These are phyloP conservation scores for Brotula barbata DNA, from an alignment of 2,797 vertebrate species.

Conservation along the genomic window DNA sequence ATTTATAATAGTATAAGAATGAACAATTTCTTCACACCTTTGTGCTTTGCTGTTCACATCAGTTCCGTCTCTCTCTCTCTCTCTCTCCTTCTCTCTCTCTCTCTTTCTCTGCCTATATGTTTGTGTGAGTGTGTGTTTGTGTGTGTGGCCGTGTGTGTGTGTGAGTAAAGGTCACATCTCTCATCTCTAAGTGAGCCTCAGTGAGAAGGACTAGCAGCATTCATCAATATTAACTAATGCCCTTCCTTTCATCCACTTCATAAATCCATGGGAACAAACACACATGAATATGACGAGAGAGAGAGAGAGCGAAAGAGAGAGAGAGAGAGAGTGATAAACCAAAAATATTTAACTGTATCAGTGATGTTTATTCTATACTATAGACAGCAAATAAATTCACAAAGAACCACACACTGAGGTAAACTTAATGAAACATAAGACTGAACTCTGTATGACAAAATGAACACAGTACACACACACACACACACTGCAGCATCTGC, in stretches of 20 bases:
- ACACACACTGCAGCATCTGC: conserved; percentile 31
- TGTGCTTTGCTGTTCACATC: neutral
- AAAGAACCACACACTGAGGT: neutral
- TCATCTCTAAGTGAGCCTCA: conserved; percentile 70
- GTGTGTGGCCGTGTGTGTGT: conserved; percentile 15
- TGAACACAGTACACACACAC: neutral
- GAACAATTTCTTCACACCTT: neutral
- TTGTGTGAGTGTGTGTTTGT: conserved; percentile 22
- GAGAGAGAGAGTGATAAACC: too few species aligned
- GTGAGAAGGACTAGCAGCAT: conserved; percentile 67
- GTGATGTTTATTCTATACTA: neutral
- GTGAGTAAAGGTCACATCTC: conserved; percentile 71
- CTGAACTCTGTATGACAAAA: neutral
- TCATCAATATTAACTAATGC: conserved; percentile 80
- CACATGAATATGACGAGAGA: conserved; percentile 4
- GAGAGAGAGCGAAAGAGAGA: neutral
- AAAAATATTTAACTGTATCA: too few species aligned
- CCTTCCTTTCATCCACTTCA: conserved; percentile 76
- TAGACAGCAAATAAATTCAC: neutral
- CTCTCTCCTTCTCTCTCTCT: neutral
- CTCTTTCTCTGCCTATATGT: conserved; percentile 1
- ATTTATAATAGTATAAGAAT: conserved; percentile 41
- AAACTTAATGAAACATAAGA: neutral
- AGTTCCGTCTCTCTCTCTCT: neutral
- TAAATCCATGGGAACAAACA: conserved; percentile 69